These are phyloP conservation scores for Neoarius graeffei DNA, from an alignment of 2,113 vertebrate species.

Conservation along the genomic window DNA sequence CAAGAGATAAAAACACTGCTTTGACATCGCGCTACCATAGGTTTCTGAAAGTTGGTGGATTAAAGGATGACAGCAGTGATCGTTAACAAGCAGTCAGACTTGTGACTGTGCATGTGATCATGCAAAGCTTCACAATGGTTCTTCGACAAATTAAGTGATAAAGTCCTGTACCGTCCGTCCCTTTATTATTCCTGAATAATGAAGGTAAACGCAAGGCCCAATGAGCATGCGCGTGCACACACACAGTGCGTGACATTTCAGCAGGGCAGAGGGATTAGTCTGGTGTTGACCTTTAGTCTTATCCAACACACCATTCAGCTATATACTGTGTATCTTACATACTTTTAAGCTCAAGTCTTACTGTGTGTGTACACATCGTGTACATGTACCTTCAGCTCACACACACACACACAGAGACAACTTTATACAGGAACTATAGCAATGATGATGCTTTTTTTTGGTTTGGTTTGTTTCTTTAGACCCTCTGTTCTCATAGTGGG, in stretches of 20 bases:
- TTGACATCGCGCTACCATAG: too few relatives aligned
- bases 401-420: not conserved
- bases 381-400: not conserved
- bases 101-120: not conserved
- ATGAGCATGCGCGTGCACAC: not conserved
- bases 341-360: not conserved
- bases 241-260: not conserved
- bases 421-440: not conserved
- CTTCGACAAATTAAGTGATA: not conserved
- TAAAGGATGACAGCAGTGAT: not conserved
- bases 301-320: not conserved
- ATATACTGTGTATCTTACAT: not conserved
- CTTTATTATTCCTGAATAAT: not conserved
- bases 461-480: not conserved
- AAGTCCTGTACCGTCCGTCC: not conserved
- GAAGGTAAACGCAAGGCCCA: not conserved
- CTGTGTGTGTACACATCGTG: not conserved
- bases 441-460: not conserved
- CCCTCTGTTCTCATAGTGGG: not conserved
- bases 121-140: not conserved
- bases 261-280: not conserved
- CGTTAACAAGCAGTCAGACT: not conserved
- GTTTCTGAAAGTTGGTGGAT: not conserved
- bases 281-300: slow-evolving; percentile 22
- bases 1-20: too few relatives aligned